These are phyloP conservation scores for Panthera leo DNA, from an alignment of 2,113 vertebrate genomes.

Conservation along the genomic window DNA sequence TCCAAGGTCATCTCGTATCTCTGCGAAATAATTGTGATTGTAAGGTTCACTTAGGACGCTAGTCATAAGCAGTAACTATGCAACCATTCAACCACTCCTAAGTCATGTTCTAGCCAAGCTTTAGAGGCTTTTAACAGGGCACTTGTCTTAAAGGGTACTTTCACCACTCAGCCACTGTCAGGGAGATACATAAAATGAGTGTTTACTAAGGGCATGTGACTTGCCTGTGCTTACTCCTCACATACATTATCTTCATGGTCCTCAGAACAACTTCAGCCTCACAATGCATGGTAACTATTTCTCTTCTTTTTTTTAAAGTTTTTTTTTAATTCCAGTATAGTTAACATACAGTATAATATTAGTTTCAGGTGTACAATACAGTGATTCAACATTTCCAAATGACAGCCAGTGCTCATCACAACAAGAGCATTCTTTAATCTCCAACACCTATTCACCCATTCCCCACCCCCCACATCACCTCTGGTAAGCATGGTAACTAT, in stretches of 20 bases:
- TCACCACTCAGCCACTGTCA: background rate
- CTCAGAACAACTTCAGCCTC: background rate
- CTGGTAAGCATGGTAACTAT: background rate
- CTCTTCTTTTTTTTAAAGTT: background rate
- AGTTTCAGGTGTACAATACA: background rate
- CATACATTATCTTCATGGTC: fast-evolving
- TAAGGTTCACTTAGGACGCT: background rate
- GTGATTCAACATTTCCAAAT: background rate
- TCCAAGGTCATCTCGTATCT: background rate
- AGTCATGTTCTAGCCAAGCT: background rate
- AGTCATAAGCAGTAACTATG: background rate
- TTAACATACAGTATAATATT: background rate
- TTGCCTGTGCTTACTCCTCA: background rate
- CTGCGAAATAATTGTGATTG: background rate
- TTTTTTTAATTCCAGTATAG: background rate
- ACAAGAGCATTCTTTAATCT: background rate
- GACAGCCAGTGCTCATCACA: background rate
- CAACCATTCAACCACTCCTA: background rate
- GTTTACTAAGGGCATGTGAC: background rate
- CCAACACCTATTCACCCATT: background rate
- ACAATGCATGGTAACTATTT: background rate
- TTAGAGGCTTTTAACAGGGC: background rate
- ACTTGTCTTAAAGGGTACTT: background rate
- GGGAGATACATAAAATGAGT: background rate
- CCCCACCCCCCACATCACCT: background rate